phyloP scores from a whole-genome alignment of 2,888 invertebrate genomes.

The Deilephila porcellus region DNA sequence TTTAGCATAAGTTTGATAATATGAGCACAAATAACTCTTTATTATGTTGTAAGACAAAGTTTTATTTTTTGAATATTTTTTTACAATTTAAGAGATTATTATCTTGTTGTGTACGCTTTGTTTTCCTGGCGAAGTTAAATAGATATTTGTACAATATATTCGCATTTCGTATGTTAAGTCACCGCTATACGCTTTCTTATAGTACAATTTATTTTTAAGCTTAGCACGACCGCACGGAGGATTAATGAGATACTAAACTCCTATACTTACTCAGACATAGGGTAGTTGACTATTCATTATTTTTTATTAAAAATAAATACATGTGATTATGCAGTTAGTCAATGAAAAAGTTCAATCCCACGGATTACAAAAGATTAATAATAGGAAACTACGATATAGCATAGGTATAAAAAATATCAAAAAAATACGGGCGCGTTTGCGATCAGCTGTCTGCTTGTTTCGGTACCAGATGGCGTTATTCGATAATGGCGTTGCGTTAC shows the following conservation, averaged over 20 bases:
- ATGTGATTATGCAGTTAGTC: too few species aligned
- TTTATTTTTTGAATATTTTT: slow-evolving; percentile 5
- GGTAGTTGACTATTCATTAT: too few species aligned
- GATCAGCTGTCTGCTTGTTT: too few species aligned
- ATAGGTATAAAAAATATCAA: too few species aligned
- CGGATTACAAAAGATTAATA: too few species aligned
- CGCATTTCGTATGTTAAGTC: slow-evolving; percentile 50
- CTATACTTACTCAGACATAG: too few species aligned
- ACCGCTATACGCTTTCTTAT: slow-evolving; percentile 66
- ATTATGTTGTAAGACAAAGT: neutral
- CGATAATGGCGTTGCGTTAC: too few species aligned
- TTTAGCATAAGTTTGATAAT: neutral
- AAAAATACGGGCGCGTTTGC: too few species aligned
- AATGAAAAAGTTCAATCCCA: too few species aligned
- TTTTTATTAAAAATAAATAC: neutral
- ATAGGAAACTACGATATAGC: too few species aligned
- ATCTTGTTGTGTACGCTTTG: slow-evolving; percentile 1
- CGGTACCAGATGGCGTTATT: too few species aligned
- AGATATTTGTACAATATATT: slow-evolving; percentile 40
- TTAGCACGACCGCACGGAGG: slow-evolving; percentile 55
- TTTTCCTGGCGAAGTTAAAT: slow-evolving; percentile 38
- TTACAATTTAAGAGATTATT: neutral
- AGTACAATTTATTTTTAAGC: slow-evolving; percentile 68
- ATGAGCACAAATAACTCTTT: slow-evolving; percentile 8
- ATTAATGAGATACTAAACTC: slow-evolving; percentile 42